Evolutionary conservation across 2,797 vertebrate species (phyloP).

Genomic region (Dallia pectoralis): DNA sequence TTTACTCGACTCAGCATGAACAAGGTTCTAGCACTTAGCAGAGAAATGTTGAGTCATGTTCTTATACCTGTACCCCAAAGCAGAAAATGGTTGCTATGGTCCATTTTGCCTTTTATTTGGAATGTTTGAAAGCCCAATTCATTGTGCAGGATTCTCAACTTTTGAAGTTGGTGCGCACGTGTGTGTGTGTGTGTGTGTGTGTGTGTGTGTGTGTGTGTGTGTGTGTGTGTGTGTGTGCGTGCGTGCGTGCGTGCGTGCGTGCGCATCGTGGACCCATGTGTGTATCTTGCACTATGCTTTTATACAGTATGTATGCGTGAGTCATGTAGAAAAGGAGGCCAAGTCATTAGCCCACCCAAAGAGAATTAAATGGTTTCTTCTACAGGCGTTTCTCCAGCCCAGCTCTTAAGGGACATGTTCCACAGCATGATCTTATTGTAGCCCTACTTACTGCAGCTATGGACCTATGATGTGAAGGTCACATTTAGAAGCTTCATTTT

Average conservation of each 20-base stretch:
- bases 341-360: slow-evolving; percentile 48
- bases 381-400: slow-evolving; percentile 19
- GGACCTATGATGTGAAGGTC: neutral
- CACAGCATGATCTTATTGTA: neutral
- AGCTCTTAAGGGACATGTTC: slow-evolving; percentile 1
- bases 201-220: slow-evolving; percentile 25
- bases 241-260: slow-evolving; percentile 42
- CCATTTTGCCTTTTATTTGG: slow-evolving; percentile 15
- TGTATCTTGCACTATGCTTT: neutral
- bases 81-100: neutral
- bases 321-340: slow-evolving; percentile 61
- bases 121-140: slow-evolving; percentile 36
- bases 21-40: neutral
- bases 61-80: neutral
- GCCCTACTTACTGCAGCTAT: neutral
- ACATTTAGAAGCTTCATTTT: no score
- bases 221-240: slow-evolving; percentile 18
- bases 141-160: neutral
- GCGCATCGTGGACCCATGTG: slow-evolving; percentile 27
- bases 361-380: slow-evolving; percentile 56
- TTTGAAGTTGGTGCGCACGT: slow-evolving; percentile 5
- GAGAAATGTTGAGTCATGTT: neutral
- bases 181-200: slow-evolving; percentile 17
- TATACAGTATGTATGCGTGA: slow-evolving; percentile 36
- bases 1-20: neutral